Evolutionary conservation across 2,113 vertebrate genomes (phyloP), one percentile per base, ranked within the genome.

Genomic region (Oenanthe oenanthe): DNA sequence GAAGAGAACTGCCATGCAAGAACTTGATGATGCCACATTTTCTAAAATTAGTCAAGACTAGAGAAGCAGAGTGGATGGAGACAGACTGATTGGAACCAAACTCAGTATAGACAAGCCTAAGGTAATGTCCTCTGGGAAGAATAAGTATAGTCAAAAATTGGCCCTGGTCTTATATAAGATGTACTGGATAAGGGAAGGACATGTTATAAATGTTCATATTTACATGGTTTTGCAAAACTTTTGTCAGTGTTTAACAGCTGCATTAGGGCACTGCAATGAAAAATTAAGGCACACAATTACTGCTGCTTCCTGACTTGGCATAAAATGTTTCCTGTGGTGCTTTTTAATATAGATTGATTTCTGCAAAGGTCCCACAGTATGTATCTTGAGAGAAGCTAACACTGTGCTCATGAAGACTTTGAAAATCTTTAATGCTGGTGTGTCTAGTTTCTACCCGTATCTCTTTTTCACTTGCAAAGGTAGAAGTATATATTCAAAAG

Each of bases 21-120:
- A 65, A 26, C 22, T 43, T 82, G 48, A 60, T 61, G 50, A 40
- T 92, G 56, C 66, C 47, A 51, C 13, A 34, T 29, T 92, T 89
- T 73, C 47, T 91, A 54, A 92, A 92, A 70, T 93, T 58, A 93
- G 34, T 80, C 51, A 68, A 79, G 40, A 72, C n/a, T 79, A 82
- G 58, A 90, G 42, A 32, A 89, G 25, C 57, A 72, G 22, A 72
- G 32, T 38, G 17, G 17, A 60, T 85, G 45, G 25, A 72, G 31
- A 54, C 62, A 93, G 56, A 65, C 50, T 36, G 28, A 36, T 65
- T 36, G 19, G 51, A 86, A 92, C 62, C 25, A 65, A 72, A 71
- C 6, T 53, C 3, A 2, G 17, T 85, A 9, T 82, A 72, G 77
- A 67, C 36, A 67, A 81, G 47, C 51, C 61, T 43, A 54, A 60